These are phyloP conservation scores for Aricia artaxerxes DNA, from an alignment of 2,888 invertebrate genomes.

Conservation along the genomic window DNA sequence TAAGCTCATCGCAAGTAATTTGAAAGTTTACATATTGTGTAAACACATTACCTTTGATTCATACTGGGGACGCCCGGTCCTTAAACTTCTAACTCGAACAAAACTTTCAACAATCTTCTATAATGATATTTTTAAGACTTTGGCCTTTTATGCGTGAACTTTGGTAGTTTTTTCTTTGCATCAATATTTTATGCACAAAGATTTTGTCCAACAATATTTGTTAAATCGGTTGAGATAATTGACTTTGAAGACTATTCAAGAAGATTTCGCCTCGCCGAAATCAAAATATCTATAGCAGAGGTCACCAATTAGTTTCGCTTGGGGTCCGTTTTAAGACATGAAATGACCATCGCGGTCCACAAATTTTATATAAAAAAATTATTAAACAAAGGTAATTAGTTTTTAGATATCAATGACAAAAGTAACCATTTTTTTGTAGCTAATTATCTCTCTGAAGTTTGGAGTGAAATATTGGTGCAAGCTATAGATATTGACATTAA, in stretches of 20 bases:
- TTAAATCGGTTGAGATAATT: neutral
- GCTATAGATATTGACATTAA: no score
- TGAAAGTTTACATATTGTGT: conserved; percentile 27
- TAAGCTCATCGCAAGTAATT: conserved; percentile 17
- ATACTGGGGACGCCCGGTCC: conserved; percentile 21
- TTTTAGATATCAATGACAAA: no score
- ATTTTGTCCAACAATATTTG: neutral
- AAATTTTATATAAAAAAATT: no score
- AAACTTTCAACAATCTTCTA: conserved; percentile 25
- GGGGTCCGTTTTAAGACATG: no score
- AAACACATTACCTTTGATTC: conserved; percentile 24
- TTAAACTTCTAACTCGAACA: conserved; percentile 25
- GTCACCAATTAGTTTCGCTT: no score
- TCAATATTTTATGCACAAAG: conserved; percentile 10
- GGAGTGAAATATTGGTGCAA: no score
- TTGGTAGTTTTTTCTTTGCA: neutral
- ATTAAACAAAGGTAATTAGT: no score
- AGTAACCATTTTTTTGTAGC: no score
- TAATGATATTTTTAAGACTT: conserved; percentile 27
- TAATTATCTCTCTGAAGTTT: no score
- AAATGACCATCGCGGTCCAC: no score
- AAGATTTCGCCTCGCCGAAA: neutral
- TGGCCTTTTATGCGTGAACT: conserved; percentile 23
- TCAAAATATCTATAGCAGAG: neutral
- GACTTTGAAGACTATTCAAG: neutral